Evolutionary conservation across 2,113 vertebrate genomes (phyloP), one percentile per base, ranked within the genome.

Genomic region (Laticauda colubrina): DNA sequence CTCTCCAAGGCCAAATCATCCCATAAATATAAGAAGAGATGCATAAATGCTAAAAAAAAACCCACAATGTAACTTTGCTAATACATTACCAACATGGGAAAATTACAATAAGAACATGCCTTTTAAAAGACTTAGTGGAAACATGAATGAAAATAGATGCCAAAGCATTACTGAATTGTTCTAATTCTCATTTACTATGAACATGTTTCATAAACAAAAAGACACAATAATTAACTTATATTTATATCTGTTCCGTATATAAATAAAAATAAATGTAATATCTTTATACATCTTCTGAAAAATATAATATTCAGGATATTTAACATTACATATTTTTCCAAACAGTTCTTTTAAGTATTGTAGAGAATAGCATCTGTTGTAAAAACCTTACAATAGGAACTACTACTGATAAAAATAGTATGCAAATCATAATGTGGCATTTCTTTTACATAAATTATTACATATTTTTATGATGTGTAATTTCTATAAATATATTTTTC

Each of bases 371-470:
- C 81, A 95, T 88, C 86, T 91, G 7, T 75, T 87, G 7, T 29
- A 34, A 94, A 29, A 86, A 26, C 7, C 21, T 92, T 90, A 45
- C 39, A 94, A 95, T 93, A 92, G 93, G 93, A 95, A 95, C 94
- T 5, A 92, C 29, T 91, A 26, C 86, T 75, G 7, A 55, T 12
- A 18, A 55, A 5, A 88, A 88, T 54, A 5, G 1, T 48, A 51
- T 48, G 4, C 12, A 26, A 26, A 87, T 87, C 26, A 54, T 26
- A 51, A 29, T 53, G 24, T 87, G 26, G 26, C 5, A 87, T 12
- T 29, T 87, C 9, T 87, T 87, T 81, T 56, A 21, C 18, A 39
- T 26, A 64, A 6, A 6, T 51, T 69, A 20, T 20, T 21, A 51
- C 5, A n/a, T 23, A 24, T 81, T 81, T 88, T 90, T 48, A 89